These are phyloP conservation scores for Phaedon cochleariae DNA, from an alignment of 2,888 invertebrate genomes.

Conservation along the genomic window DNA sequence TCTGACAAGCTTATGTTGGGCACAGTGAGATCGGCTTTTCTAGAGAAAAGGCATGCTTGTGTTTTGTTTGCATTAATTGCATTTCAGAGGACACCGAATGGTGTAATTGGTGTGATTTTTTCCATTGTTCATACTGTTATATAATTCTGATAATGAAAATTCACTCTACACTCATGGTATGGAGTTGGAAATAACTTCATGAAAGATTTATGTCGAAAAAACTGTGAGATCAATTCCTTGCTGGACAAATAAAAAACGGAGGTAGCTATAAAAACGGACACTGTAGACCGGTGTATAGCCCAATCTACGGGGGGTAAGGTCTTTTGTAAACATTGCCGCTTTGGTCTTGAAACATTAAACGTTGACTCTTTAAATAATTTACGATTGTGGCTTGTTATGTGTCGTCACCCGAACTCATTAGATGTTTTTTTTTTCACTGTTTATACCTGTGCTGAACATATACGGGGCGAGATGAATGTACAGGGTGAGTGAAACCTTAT, in stretches of 20 bases:
- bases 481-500: background rate
- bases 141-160: too few relatives aligned
- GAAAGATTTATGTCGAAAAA: background rate
- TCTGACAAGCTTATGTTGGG: too few relatives aligned
- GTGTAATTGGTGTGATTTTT: too few relatives aligned
- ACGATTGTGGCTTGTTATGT: conserved; percentile 43
- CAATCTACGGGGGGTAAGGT: conserved; percentile 36
- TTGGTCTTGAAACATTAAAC: conserved; percentile 48
- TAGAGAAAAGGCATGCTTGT: too few relatives aligned
- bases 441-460: background rate
- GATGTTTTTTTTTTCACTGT: background rate
- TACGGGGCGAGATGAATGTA: background rate
- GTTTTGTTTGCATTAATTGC: too few relatives aligned
- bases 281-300: conserved; percentile 22
- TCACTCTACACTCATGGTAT: too few relatives aligned
- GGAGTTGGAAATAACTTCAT: too few relatives aligned
- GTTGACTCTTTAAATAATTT: conserved; percentile 48
- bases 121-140: too few relatives aligned
- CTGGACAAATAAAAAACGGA: conserved; percentile 15
- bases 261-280: conserved; percentile 35
- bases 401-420: conserved; percentile 46
- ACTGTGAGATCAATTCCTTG: conserved; percentile 7
- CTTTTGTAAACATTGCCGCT: conserved; percentile 44
- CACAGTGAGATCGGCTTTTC: too few relatives aligned
- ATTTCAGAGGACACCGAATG: too few relatives aligned